Evolutionary conservation across 2,888 invertebrate species (phyloP).

Genomic region (Molanna angustata): DNA sequence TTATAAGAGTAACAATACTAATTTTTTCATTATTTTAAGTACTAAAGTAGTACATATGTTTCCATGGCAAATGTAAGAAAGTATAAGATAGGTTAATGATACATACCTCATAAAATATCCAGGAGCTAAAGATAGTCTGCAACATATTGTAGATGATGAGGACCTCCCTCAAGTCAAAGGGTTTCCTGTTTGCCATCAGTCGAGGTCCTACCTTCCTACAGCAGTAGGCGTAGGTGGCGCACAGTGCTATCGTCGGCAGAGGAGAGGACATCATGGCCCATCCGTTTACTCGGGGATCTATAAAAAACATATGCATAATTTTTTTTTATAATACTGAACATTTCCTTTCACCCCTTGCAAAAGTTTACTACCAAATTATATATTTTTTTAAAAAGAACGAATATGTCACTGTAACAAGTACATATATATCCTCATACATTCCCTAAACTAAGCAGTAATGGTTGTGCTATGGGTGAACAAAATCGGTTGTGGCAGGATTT

Average conservation of each 20-base stretch:
- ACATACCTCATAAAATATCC: conserved; percentile 88
- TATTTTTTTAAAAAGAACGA: no score
- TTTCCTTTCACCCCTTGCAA: no score
- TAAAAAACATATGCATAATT: conserved; percentile 4
- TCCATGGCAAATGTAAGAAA: neutral
- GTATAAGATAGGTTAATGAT: neutral
- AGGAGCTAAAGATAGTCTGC: conserved; percentile 87
- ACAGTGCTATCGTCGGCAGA: conserved; percentile 78
- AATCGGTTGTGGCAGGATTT: no score
- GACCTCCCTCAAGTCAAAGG: conserved; percentile 74
- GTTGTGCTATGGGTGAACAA: no score
- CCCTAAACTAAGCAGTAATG: no score
- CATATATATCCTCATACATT: no score
- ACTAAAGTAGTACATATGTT: no score
- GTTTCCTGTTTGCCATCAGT: conserved; percentile 87
- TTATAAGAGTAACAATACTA: no score
- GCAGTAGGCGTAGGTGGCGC: conserved; percentile 79
- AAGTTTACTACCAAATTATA: no score
- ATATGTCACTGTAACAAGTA: no score
- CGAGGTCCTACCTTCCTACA: conserved; percentile 79
- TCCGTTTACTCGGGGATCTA: conserved; percentile 86
- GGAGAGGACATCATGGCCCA: conserved; percentile 91
- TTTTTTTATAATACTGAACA: no score
- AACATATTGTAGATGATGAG: conserved; percentile 85
- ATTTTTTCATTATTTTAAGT: no score